Percentiles rank a stretch among this genome's conserved stretches.
phyloP scores from a whole-genome alignment of 2,113 vertebrate genomes.

The Malaclemys terrapin region DNA sequence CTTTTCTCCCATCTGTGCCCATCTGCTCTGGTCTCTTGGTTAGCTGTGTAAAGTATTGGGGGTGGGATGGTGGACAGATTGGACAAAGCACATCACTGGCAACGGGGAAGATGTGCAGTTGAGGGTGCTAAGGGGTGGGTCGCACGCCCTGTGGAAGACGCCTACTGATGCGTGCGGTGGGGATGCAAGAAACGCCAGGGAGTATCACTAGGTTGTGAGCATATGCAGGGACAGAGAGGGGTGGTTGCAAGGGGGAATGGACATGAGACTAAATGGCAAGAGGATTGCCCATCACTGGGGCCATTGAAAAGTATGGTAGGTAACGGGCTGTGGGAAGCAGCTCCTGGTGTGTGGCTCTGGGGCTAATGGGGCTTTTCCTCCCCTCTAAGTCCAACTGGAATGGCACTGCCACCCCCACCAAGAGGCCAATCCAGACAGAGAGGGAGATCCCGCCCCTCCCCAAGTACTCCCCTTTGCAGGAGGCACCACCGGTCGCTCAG shows the following conservation, averaged over 20 bases:
- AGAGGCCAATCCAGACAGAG: background rate
- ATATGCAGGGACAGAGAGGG: too few relatives aligned
- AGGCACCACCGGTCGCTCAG: background rate
- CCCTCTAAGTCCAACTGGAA: background rate
- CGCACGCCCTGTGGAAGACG: background rate
- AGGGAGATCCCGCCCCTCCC: too few relatives aligned
- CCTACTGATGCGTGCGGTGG: background rate
- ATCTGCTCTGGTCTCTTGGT: background rate
- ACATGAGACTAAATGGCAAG: background rate
- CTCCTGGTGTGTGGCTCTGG: background rate
- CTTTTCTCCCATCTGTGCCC: background rate
- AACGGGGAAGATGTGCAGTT: background rate
- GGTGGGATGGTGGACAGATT: background rate
- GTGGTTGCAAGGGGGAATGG: background rate
- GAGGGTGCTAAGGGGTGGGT: background rate
- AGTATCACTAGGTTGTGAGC: background rate
- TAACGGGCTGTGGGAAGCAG: background rate
- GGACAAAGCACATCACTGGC: background rate
- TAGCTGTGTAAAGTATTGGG: background rate
- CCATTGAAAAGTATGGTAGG: background rate
- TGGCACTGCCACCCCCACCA: background rate
- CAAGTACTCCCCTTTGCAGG: background rate
- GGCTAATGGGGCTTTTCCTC: background rate
- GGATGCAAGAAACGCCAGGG: background rate
- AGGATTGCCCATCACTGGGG: too few relatives aligned